Base-by-base conservation (phyloP, 2,888 invertebrate genomes). In the Gastracanthus pulcherrimus region DNA sequence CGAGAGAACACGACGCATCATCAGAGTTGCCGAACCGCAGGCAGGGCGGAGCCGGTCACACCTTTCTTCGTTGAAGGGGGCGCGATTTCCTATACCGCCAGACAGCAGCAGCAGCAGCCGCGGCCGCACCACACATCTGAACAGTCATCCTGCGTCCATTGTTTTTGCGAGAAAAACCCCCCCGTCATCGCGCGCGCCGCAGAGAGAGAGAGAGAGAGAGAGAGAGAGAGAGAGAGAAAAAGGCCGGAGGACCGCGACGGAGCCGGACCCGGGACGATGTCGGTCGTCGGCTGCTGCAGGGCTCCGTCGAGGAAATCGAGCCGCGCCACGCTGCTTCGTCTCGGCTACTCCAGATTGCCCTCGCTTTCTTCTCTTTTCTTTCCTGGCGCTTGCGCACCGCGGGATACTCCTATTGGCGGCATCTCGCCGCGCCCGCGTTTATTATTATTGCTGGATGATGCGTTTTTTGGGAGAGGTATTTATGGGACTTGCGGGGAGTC, bases 21-120 rank as follows among this genome's bases (percentile, higher is more conserved):
- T 16, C 34, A 26, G 16, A 36, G 48, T 29, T n/a, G 31, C 41
- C 72, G 58, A 71, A 66, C 55, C 60, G 19, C 13, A 26, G 16
- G 48, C 69, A 83, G 86, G 90, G 90, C 89, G 89, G 88, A 86
- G 89, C 84, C 86, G 86, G 89, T 90, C 91, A 89, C 91, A 91
- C 91, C 90, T 90, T 88, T 87, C 84, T 81, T 76, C 72, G 78
- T 84, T 81, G 84, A 81, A 82, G 64, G 64, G 67, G 64, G 86
- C 85, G 86, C 85, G 88, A 88, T 87, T 87, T 87, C 81, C 87
- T 86, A 85, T n/a, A n/a, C n/a, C n/a, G n/a, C n/a, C n/a, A n/a
- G n/a, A n/a, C n/a, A n/a, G n/a, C n/a, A n/a, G n/a, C n/a, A n/a
- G n/a, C 84, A 84, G 83, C 76, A 66, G n/a, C 13, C 76, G 66